These are phyloP conservation scores for Gibbula magus DNA, from an alignment of 2,888 invertebrate genomes.

Conservation along the genomic window DNA sequence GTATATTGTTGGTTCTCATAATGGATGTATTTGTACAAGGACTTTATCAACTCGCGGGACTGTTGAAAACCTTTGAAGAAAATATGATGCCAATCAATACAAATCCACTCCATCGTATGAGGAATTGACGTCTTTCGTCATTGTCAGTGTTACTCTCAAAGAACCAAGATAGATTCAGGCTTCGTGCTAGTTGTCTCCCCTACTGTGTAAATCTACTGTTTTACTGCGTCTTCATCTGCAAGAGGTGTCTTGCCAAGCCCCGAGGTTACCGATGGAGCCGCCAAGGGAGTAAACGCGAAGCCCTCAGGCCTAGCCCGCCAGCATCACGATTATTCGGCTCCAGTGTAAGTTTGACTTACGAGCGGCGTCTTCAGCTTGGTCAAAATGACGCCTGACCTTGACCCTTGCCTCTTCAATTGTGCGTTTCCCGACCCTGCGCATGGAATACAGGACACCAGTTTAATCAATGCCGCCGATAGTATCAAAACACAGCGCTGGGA, in stretches of 20 bases:
- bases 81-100: no score
- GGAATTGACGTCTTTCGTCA: no score
- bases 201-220: neutral
- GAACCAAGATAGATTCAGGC: neutral
- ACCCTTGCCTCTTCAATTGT: slow-evolving; percentile 15
- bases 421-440: neutral
- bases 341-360: slow-evolving; percentile 8
- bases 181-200: neutral
- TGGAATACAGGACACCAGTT: neutral
- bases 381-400: slow-evolving; percentile 3
- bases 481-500: neutral
- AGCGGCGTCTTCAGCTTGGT: neutral
- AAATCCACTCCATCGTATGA: no score
- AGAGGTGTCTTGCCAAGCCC: neutral
- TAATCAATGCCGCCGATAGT: slow-evolving; percentile 2
- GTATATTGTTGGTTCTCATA: neutral
- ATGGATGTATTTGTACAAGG: neutral
- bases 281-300: neutral
- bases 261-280: neutral
- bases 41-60: neutral
- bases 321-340: neutral
- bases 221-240: neutral
- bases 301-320: neutral
- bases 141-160: no score
- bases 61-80: no score